Base-by-base conservation (phyloP, 2,888 invertebrate genomes). In the Choristoneura rosaceana region DNA sequence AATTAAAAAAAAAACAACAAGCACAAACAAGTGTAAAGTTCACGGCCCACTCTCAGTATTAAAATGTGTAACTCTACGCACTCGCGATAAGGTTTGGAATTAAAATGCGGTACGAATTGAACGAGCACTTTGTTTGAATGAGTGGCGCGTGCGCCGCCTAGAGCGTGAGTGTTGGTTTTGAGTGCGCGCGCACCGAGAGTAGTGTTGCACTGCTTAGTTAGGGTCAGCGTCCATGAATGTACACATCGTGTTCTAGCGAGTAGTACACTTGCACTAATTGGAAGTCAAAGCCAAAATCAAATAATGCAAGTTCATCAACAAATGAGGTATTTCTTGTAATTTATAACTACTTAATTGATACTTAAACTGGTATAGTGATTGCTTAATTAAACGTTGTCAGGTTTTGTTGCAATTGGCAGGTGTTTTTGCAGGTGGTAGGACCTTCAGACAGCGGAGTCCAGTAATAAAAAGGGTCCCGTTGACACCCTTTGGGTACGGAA, bases 11-110 rank as follows among this genome's bases (percentile, higher is more conserved):
- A 17, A 55, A 25, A 3, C 10, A 25, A 25, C 25, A 25, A 8
- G 17, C 12, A 55, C 55, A 55, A 55, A 55, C 55, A 55, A 12
- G 52, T 52, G 52, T 17, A 17, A 55, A 55, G 25, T 55, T 55
- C 55, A 52, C 15, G 8, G 0, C 50, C 25, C 10, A 25, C 8
- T 2, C 17, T 10, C 55, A 10, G 55, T 25, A 10, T 10, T 3
- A 25, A 25, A 25, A 0, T 25, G 25, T 55, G 17, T 55, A 25
- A 55, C 55, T 25, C 25, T 55, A 25, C 25, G 25, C 12, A 9
- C 12, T 25, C 17, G 25, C 55, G 55, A 25, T 55, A 55, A 55
- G 55, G 10, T 12, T 25, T 4, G 5, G 12, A 25, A 25, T 10
- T 25, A 4, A 10, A 25, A 17, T 47, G 15, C 55, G 25, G 15